phyloP scores from a whole-genome alignment of 2,113 vertebrate genomes.

The Archilochus colubris region DNA sequence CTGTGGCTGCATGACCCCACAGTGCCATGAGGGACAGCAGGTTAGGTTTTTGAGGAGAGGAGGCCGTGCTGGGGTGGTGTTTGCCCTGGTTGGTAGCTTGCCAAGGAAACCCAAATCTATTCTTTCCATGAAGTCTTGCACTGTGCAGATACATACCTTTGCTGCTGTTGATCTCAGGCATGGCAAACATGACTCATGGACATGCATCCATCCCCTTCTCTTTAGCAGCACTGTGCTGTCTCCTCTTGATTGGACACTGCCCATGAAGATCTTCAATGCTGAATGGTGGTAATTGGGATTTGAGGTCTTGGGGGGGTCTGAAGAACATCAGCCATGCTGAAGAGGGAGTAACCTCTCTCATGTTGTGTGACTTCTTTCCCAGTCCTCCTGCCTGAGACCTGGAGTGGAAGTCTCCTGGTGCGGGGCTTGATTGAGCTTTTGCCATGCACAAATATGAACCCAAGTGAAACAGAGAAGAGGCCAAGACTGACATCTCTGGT shows the following conservation, averaged over 20 bases:
- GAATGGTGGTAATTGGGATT: background rate
- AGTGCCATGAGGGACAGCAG: background rate
- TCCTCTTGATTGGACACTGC: background rate
- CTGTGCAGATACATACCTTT: background rate
- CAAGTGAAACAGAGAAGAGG: background rate
- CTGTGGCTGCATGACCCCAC: background rate
- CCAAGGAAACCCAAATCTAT: background rate
- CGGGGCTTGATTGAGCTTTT: background rate
- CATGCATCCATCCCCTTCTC: too few relatives aligned
- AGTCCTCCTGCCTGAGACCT: background rate
- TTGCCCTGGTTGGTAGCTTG: background rate
- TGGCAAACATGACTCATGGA: accelerated
- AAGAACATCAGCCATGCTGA: background rate
- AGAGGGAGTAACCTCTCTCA: background rate
- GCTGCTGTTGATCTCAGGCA: background rate
- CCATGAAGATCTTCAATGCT: background rate
- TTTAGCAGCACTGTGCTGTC: background rate
- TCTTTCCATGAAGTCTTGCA: background rate
- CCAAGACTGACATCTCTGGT: background rate
- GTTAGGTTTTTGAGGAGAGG: background rate
- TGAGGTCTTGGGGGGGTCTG: background rate
- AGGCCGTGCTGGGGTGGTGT: background rate
- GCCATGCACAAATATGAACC: background rate
- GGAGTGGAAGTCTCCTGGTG: background rate
- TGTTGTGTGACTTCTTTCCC: background rate